These are phyloP conservation scores for Zeugodacus cucurbitae DNA, from an alignment of 1,140 invertebrate genomes.

Conservation along the genomic window DNA sequence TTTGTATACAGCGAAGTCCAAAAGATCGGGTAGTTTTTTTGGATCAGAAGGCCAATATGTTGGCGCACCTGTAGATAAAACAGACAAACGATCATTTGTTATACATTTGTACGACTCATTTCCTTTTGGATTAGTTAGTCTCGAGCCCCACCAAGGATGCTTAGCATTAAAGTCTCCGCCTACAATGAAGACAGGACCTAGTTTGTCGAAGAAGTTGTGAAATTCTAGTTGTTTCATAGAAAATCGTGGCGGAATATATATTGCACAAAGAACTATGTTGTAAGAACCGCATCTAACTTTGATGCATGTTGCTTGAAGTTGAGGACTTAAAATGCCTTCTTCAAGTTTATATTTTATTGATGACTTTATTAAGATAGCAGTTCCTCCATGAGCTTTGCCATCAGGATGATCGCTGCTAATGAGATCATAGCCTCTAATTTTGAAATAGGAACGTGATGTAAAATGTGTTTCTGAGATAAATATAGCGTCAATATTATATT, in stretches of 20 bases:
- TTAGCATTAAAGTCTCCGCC: no score
- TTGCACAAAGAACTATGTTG: no score
- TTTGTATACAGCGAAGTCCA: no score
- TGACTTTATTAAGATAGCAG: constrained; percentile 44
- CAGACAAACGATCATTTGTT: not conserved
- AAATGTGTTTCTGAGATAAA: constrained; percentile 39
- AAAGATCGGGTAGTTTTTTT: constrained; percentile 42
- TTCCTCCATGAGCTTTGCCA: constrained; percentile 44
- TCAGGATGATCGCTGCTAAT: constrained; percentile 11
- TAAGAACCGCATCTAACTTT: no score
- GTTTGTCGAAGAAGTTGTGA: no score
- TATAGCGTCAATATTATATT: not conserved
- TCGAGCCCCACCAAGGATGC: no score
- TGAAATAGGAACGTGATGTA: constrained; percentile 36
- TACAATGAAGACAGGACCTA: no score
- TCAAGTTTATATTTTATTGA: not conserved
- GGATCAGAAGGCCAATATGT: constrained; percentile 39
- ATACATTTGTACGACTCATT: not conserved
- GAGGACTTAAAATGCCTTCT: not conserved
- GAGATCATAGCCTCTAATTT: constrained; percentile 38
- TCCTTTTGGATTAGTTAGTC: not conserved
- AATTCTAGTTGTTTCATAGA: no score
- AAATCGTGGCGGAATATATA: no score
- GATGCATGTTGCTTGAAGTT: no score
- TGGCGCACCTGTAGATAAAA: constrained; percentile 17